phyloP scores from a whole-genome alignment of 2,888 invertebrate species.

The Rhagophthalmus giganteus region DNA sequence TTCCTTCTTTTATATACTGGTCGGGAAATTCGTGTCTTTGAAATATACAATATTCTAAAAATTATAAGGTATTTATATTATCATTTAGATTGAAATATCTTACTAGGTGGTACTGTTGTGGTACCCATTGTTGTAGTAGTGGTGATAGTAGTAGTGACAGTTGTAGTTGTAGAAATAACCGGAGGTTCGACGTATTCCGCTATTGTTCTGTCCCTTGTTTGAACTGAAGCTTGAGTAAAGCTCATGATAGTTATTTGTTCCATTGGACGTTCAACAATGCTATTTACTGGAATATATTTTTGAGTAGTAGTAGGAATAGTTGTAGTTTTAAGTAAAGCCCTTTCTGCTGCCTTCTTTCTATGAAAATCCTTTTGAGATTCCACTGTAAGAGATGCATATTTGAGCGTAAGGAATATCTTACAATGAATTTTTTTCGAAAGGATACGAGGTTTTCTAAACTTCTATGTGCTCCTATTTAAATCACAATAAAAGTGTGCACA shows the following conservation, averaged over 20 bases:
- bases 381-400: constrained; percentile 66
- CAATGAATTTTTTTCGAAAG: too few relatives aligned
- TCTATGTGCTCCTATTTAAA: too few relatives aligned
- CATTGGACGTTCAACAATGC: constrained; percentile 27
- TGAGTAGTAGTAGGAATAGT: constrained; percentile 54
- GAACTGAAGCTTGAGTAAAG: constrained; percentile 49
- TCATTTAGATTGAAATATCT: constrained; percentile 40
- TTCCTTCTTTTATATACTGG: constrained; percentile 83
- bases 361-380: constrained; percentile 90
- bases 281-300: constrained; percentile 15
- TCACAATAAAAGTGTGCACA: too few relatives aligned
- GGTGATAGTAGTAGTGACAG: constrained; percentile 59
- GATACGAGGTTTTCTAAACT: too few relatives aligned
- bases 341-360: constrained; percentile 60
- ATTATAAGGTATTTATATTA: constrained; percentile 6
- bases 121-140: constrained; percentile 63
- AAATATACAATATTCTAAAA: constrained; percentile 77
- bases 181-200: constrained; percentile 56
- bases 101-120: constrained; percentile 63
- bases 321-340: constrained; percentile 57
- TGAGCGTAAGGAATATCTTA: too few relatives aligned
- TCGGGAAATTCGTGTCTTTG: constrained; percentile 81
- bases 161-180: constrained; percentile 53
- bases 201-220: constrained; percentile 54
- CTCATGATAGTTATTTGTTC: constrained; percentile 47